A percentile compares a stretch with the other conserved stretches of the same genome.
Conservation (phyloP, 2,113 vertebrate genomes). For the Edolisoma coerulescens region DNA sequence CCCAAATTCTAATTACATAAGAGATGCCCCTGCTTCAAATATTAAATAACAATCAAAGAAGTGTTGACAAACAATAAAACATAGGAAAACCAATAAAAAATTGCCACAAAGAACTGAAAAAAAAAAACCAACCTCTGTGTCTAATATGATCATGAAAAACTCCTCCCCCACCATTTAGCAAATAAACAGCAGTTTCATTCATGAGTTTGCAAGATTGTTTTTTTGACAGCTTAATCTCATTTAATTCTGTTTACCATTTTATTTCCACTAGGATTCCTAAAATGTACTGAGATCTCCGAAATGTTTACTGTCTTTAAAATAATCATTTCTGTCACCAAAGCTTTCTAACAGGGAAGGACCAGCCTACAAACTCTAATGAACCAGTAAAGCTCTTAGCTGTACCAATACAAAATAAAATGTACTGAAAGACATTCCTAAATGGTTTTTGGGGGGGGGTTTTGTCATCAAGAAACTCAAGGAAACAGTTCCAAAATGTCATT, state of each 20-base stretch:
- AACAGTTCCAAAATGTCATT: not conserved
- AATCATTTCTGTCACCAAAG: not conserved
- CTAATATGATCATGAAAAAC: not conserved
- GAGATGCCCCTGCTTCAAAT: not conserved
- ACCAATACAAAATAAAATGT: not conserved
- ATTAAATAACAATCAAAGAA: not conserved
- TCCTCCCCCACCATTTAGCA: not conserved
- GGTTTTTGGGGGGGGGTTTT: not conserved
- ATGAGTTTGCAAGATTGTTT: not conserved
- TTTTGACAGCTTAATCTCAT: not conserved
- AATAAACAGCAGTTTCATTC: not conserved
- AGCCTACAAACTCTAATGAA: not conserved
- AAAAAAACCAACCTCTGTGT: not conserved
- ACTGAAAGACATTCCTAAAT: not conserved
- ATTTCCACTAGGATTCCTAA: not conserved
- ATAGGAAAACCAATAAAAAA: not conserved
- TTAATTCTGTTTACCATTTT: not conserved
- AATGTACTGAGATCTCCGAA: not conserved
- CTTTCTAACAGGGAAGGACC: not conserved
- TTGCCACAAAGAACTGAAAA: not conserved
- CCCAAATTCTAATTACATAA: not conserved
- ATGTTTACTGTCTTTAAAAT: not conserved
- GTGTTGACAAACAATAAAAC: not conserved
- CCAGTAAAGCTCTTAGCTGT: not conserved
- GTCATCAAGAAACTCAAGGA: not conserved